phyloP scores from a whole-genome alignment of 2,888 invertebrate species.

The Cosmia trapezina region DNA sequence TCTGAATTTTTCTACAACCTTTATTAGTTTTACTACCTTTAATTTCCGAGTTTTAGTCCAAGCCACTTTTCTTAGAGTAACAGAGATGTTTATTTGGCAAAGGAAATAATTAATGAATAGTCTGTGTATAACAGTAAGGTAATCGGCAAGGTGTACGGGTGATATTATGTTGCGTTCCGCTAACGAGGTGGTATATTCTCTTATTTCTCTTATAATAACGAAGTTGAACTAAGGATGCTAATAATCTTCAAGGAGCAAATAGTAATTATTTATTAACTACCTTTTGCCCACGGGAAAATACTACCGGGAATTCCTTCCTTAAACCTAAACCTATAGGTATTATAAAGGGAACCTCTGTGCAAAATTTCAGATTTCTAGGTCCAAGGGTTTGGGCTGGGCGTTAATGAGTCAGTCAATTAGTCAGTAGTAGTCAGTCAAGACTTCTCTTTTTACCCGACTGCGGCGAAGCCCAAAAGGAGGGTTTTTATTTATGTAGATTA shows the following conservation, averaged over 20 bases:
- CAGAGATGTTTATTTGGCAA: constrained; percentile 16
- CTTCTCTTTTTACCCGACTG: no score
- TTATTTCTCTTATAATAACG: constrained; percentile 28
- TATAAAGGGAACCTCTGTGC: no score
- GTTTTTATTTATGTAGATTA: neutral
- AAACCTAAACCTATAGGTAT: no score
- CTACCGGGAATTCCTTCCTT: no score
- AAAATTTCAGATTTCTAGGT: no score
- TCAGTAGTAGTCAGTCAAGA: no score
- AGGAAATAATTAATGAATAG: constrained; percentile 45
- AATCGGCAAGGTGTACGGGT: constrained; percentile 37
- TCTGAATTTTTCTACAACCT: no score
- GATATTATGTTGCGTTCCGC: constrained; percentile 51
- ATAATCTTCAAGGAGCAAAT: neutral
- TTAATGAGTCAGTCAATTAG: no score
- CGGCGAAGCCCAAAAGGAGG: no score
- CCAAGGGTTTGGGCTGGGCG: no score
- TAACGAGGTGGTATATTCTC: constrained; percentile 44
- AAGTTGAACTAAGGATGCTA: constrained; percentile 24
- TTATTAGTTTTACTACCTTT: neutral
- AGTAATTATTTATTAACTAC: neutral
- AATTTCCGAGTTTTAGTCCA: neutral
- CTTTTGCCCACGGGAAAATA: no score
- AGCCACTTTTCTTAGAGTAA: constrained; percentile 9
- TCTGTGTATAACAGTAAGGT: constrained; percentile 26